phyloP scores from a whole-genome alignment of 2,888 invertebrate species.

The Marasmarcha lunaedactyla region DNA sequence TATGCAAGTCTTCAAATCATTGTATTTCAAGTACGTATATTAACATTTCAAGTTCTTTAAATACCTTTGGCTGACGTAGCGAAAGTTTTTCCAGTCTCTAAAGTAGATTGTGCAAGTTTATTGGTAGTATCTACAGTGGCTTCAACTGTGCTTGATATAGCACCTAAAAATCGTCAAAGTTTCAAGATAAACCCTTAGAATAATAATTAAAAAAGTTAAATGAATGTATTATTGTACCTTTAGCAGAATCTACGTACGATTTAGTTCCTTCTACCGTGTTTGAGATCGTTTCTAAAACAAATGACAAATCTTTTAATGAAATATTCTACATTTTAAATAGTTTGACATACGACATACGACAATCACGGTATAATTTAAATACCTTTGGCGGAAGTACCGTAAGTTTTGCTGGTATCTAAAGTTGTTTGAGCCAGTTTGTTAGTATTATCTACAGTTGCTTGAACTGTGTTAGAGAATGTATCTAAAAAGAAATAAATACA shows the following conservation, averaged over 20 bases:
- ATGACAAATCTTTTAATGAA: conserved; percentile 5
- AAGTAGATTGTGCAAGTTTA: conserved; percentile 19
- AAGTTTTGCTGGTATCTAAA: conserved; percentile 26
- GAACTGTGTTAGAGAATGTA: conserved; percentile 26
- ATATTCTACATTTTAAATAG: neutral
- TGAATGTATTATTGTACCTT: too few species aligned
- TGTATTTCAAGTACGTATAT: too few species aligned
- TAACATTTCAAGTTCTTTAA: too few species aligned
- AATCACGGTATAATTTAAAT: neutral
- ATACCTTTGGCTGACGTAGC: conserved; percentile 17
- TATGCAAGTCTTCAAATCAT: too few species aligned
- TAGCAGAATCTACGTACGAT: conserved; percentile 38
- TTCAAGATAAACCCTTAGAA: too few species aligned
- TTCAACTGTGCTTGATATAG: conserved; percentile 19
- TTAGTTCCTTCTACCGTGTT: conserved; percentile 36
- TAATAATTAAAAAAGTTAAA: too few species aligned
- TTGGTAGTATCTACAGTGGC: conserved; percentile 19
- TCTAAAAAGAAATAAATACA: conserved; percentile 16
- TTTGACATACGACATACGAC: neutral
- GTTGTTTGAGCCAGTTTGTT: conserved; percentile 32
- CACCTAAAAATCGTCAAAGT: conserved; percentile 16
- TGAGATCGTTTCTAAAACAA: conserved; percentile 25
- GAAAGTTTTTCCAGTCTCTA: conserved; percentile 21
- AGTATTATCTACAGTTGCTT: conserved; percentile 29
- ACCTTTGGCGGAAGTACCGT: conserved; percentile 23